phyloP scores from a whole-genome alignment of 2,797 vertebrate species.

The Triplophysa yarkandensis region DNA sequence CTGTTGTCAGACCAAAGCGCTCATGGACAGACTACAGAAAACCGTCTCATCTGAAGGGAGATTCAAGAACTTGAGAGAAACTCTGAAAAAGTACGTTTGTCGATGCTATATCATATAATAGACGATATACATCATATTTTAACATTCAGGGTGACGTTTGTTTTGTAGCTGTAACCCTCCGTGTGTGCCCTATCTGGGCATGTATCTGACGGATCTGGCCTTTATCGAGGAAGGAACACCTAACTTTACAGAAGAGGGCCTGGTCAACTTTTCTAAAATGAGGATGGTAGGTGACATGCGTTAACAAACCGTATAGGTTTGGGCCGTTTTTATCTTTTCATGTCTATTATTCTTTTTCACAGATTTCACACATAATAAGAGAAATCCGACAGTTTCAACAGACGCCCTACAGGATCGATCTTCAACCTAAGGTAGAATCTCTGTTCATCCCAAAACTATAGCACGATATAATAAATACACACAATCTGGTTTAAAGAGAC shows the following conservation, averaged over 20 bases:
- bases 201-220: conserved; percentile 96
- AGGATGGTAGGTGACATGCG: conserved; percentile 85
- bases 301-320: no score
- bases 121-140: not conserved
- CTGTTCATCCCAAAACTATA: not conserved
- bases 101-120: not conserved
- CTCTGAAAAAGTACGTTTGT: conserved; percentile 89
- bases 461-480: no score
- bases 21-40: conserved; percentile 97
- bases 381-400: conserved; percentile 98
- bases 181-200: conserved; percentile 95
- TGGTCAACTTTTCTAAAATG: conserved; percentile 99
- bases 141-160: not conserved
- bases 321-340: not conserved
- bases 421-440: conserved; percentile 87
- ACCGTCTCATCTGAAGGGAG: conserved; percentile 94
- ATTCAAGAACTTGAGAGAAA: conserved; percentile 98
- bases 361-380: conserved; percentile 97
- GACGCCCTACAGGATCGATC: conserved; percentile 92
- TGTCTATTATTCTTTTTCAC: conserved; percentile 20
- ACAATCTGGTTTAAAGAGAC: no score
- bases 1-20: conserved; percentile 84
- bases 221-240: conserved; percentile 98
- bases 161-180: conserved; percentile 90
- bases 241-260: conserved; percentile 95